Evolutionary conservation across 2,113 vertebrate genomes (phyloP).

Genomic region (Suncus etruscus): DNA sequence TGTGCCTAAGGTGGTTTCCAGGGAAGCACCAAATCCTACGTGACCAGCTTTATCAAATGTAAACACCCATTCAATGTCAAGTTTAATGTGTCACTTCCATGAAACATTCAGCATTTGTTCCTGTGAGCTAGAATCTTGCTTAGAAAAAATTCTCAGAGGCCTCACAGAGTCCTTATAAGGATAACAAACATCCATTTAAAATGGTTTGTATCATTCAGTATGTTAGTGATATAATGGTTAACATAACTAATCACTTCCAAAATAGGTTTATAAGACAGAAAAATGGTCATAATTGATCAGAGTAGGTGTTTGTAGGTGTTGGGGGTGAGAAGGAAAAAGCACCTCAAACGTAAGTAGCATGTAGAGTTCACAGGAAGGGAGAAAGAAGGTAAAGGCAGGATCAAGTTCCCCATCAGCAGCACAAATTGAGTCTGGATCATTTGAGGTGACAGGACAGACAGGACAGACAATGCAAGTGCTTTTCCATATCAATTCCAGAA

Average conservation of each 20-base stretch:
- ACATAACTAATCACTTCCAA: neutral
- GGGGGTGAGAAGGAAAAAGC: too few relatives aligned
- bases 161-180: neutral
- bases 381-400: neutral
- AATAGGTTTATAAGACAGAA: neutral
- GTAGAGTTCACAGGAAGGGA: too few relatives aligned
- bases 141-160: neutral
- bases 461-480: too few relatives aligned
- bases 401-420: neutral
- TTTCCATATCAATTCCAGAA: neutral
- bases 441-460: neutral
- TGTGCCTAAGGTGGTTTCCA: rapidly evolving
- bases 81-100: neutral
- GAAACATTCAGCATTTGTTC: neutral
- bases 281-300: neutral
- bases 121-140: neutral
- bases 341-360: neutral
- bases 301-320: neutral
- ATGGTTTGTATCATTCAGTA: neutral
- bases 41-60: neutral
- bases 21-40: rapidly evolving
- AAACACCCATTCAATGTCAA: neutral
- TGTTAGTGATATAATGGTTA: too few relatives aligned
- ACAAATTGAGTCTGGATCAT: neutral
- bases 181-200: neutral